A percentile compares a stretch with the other conserved stretches of the same genome.
phyloP scores from a whole-genome alignment of 2,888 invertebrate species.

The Tortrix viridana region DNA sequence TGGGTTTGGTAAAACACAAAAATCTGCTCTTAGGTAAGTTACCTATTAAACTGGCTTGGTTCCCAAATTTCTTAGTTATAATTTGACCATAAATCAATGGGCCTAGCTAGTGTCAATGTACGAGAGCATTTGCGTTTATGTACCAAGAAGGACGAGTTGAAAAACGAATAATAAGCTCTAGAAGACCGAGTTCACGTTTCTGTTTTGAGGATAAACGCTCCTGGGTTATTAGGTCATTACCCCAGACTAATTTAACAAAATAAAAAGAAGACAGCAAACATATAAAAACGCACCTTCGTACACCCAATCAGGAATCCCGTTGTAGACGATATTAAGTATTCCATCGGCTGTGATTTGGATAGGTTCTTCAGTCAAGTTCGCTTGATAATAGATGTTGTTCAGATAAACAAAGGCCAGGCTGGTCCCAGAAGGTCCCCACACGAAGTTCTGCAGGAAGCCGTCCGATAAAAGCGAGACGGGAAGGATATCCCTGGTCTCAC shows the following conservation, averaged over 20 bases:
- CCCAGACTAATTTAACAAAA: neutral
- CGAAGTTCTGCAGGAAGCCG: slow-evolving; percentile 87
- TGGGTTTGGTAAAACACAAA: no score
- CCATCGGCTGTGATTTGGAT: slow-evolving; percentile 87
- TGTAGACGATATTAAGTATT: slow-evolving; percentile 86
- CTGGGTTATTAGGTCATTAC: no score
- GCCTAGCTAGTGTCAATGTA: no score
- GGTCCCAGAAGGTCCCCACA: slow-evolving; percentile 91
- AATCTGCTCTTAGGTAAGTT: no score
- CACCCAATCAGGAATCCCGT: slow-evolving; percentile 97
- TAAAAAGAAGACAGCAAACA: neutral
- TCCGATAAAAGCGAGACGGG: slow-evolving; percentile 61
- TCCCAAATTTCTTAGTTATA: no score
- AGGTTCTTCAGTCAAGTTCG: slow-evolving; percentile 69
- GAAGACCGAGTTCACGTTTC: no score
- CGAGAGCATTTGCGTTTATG: no score
- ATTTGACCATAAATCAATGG: no score
- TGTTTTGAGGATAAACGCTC: no score
- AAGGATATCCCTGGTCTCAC: slow-evolving; percentile 59
- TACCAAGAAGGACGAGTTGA: no score
- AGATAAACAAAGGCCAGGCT: slow-evolving; percentile 88
- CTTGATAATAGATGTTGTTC: slow-evolving; percentile 91
- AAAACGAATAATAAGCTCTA: no score
- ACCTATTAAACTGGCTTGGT: no score
- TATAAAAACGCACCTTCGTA: slow-evolving; percentile 92